phyloP scores from a whole-genome alignment of 2,888 invertebrate species.

The Taphrorychus bicolor region DNA sequence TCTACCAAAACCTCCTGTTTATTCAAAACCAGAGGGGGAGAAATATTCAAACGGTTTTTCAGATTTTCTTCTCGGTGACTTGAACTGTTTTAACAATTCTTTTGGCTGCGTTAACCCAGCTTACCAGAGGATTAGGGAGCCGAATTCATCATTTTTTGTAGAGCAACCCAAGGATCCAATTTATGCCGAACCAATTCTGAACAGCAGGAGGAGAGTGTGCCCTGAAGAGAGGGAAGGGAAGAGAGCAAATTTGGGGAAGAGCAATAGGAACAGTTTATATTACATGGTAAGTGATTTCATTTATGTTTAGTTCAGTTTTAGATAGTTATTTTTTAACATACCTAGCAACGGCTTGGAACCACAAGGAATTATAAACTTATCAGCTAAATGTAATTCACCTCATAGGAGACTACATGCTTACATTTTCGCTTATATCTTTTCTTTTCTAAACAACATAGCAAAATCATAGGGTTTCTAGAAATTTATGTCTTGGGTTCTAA shows the following conservation, averaged over 20 bases:
- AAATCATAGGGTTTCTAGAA: no score
- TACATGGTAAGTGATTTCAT: slow-evolving; percentile 63
- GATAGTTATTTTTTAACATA: no score
- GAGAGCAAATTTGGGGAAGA: slow-evolving; percentile 24
- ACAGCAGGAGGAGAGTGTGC: no score
- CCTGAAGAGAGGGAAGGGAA: slow-evolving; percentile 29
- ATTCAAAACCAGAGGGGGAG: neutral
- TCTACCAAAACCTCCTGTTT: slow-evolving; percentile 20
- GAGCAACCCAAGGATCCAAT: slow-evolving; percentile 62
- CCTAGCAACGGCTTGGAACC: no score
- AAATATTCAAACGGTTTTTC: slow-evolving; percentile 9
- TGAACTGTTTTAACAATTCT: slow-evolving; percentile 58
- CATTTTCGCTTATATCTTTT: no score
- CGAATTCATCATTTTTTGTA: slow-evolving; percentile 55
- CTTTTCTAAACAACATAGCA: no score
- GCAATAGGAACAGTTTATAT: slow-evolving; percentile 57
- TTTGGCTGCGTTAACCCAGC: slow-evolving; percentile 52
- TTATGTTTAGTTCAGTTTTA: no score
- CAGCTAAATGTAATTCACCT: no score
- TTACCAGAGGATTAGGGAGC: slow-evolving; percentile 54
- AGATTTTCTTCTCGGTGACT: slow-evolving; percentile 45
- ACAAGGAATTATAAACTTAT: no score
- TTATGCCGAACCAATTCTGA: slow-evolving; percentile 68
- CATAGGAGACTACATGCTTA: no score
- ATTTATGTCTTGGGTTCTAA: no score